phyloP scores from a whole-genome alignment of 2,113 vertebrate species.

The Tor tambroides region DNA sequence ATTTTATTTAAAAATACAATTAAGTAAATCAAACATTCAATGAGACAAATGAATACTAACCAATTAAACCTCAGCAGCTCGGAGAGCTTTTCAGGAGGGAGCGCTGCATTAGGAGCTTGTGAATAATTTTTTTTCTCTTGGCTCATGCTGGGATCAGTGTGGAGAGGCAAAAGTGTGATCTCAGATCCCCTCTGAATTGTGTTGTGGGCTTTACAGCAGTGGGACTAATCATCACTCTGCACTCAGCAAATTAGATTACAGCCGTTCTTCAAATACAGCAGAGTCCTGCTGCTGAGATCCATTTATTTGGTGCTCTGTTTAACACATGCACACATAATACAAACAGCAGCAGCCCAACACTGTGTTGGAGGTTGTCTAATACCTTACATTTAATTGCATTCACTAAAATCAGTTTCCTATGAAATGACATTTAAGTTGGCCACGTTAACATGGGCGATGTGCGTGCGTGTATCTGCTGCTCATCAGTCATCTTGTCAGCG shows the following conservation, averaged over 20 bases:
- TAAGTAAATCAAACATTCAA: neutral
- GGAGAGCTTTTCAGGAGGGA: neutral
- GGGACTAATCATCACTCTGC: conserved; percentile 23
- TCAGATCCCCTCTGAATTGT: conserved; percentile 15
- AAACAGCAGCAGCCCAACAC: neutral
- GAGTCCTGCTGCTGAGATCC: conserved; percentile 1
- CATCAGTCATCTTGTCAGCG: neutral
- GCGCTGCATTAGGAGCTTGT: neutral
- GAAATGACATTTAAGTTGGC: no score
- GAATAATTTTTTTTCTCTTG: neutral
- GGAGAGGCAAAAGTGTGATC: neutral
- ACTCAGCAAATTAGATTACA: conserved; percentile 41
- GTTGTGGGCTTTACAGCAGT: neutral
- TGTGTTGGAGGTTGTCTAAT: neutral
- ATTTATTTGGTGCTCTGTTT: neutral
- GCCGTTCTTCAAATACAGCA: conserved; percentile 35
- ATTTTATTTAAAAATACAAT: neutral
- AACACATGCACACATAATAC: neutral
- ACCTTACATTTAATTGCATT: neutral
- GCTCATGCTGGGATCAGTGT: neutral
- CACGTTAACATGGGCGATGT: neutral
- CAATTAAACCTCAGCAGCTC: neutral
- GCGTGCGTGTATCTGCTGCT: neutral
- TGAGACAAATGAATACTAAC: neutral
- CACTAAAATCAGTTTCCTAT: neutral